Base-by-base conservation (phyloP, 1,140 invertebrate genomes). In the Aricia agestis region DNA sequence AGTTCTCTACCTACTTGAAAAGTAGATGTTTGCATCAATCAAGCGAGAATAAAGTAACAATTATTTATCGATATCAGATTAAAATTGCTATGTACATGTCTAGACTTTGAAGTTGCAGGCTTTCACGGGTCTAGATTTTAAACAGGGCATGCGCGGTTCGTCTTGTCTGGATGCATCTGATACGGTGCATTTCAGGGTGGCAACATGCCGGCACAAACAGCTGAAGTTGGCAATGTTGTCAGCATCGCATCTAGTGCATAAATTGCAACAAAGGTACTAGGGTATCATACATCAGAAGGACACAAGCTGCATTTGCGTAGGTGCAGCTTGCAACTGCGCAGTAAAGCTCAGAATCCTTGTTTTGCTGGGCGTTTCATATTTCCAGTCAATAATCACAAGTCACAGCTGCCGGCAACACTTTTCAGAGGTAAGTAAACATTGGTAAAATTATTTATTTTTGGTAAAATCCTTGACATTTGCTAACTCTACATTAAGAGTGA, bases 81-180 rank as follows among this genome's bases (percentile, higher is more conserved):
- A 9, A 11, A 63, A 18, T 19, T 18, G 18, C 59, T 15, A 17
- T 61, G 17, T 25, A n/a, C 59, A 13, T 25, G 59, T 63, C 59
- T 63, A 63, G 59, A 19, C 59, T 63, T 25, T 63, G 9, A 25
- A 19, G 15, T 6, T 59, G 6, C 59, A 10, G 59, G 59, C 18
- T 63, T 17, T 19, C n/a, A 25, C 19, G 7, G 59, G 59, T 63
- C 11, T 19, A 63, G 10, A 63, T 67, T 13, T 5, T 58, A 77
- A 61, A 74, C 70, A 69, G 75, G 77, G 70, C 76, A 79, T 81
- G 79, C 76, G 79, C 79, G 67, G 66, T 59, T 61, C 63, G 65
- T 59, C 68, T 75, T 68, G 68, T 61, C 68, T 66, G 52, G 15
- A 63, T 63, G 59, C 59, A 63, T 36, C 9, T 36, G 36, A 6